phyloP scores from a whole-genome alignment of 2,797 vertebrate species.

The Tenualosa thibaudeaui region DNA sequence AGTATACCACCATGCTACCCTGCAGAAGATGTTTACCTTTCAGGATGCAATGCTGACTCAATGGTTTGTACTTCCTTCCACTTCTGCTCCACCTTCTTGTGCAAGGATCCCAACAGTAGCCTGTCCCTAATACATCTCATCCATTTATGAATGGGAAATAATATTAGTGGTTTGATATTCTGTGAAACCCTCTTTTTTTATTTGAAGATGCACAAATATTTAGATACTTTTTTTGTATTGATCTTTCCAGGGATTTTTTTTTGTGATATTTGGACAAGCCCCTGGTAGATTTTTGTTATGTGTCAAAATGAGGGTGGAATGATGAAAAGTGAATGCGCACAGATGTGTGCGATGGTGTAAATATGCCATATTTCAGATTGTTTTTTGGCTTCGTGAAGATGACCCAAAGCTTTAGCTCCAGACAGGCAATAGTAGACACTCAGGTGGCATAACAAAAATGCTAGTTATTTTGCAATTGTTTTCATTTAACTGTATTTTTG shows the following conservation, averaged over 20 bases:
- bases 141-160: background rate
- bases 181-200: background rate
- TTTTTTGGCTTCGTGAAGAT: background rate
- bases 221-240: background rate
- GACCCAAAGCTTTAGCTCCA: conserved; percentile 17
- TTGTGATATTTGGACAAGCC: background rate
- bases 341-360: background rate
- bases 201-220: background rate
- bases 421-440: conserved; percentile 14
- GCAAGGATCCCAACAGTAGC: background rate
- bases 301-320: background rate
- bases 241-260: background rate
- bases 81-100: background rate
- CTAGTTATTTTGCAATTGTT: background rate
- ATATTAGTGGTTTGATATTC: background rate
- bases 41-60: background rate
- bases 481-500: background rate
- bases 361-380: conserved; percentile 6
- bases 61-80: background rate
- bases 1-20: background rate
- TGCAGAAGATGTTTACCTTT: background rate
- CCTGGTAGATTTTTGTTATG: background rate
- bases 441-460: conserved; percentile 16
- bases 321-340: background rate
- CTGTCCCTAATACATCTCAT: background rate